Conservation (phyloP, 2,113 vertebrate genomes). For the Pelobates fuscus region DNA sequence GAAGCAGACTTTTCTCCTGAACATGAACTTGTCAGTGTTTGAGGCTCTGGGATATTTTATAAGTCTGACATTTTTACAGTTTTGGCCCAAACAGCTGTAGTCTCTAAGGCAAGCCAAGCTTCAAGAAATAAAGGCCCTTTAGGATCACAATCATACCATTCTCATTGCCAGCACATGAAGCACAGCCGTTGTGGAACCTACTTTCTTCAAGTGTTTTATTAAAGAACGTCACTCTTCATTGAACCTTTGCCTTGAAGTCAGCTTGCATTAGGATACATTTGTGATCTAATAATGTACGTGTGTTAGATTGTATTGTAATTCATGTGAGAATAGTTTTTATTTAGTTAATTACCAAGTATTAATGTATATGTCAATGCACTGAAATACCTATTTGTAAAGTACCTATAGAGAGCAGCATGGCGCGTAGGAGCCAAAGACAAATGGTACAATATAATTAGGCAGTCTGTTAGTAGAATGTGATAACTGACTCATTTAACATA, state of each 20-base stretch:
- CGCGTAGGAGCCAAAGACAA: too few relatives aligned
- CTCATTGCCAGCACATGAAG: constrained; percentile 16
- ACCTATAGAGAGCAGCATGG: too few relatives aligned
- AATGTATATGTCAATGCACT: too few relatives aligned
- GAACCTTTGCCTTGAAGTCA: neutral
- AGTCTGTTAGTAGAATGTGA: too few relatives aligned
- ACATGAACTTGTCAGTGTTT: constrained; percentile 19
- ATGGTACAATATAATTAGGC: too few relatives aligned
- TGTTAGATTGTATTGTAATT: too few relatives aligned
- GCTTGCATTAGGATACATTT: too few relatives aligned
- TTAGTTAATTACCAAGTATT: too few relatives aligned
- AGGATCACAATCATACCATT: constrained; percentile 24
- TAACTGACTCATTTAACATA: too few relatives aligned
- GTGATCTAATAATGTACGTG: too few relatives aligned
- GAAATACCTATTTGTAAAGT: too few relatives aligned
- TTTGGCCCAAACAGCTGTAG: constrained; percentile 15
- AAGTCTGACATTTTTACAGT: constrained; percentile 30
- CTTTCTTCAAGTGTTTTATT: constrained; percentile 9
- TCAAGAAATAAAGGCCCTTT: constrained; percentile 27
- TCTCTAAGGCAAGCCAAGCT: neutral
- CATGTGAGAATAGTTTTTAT: too few relatives aligned
- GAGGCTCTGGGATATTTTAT: constrained; percentile 24
- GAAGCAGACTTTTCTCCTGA: neutral
- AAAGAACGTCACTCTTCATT: constrained; percentile 11
- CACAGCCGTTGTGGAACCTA: constrained; percentile 1